Conservation (phyloP, 2,797 vertebrate species). For the Sebastiscus albofasciatus region DNA sequence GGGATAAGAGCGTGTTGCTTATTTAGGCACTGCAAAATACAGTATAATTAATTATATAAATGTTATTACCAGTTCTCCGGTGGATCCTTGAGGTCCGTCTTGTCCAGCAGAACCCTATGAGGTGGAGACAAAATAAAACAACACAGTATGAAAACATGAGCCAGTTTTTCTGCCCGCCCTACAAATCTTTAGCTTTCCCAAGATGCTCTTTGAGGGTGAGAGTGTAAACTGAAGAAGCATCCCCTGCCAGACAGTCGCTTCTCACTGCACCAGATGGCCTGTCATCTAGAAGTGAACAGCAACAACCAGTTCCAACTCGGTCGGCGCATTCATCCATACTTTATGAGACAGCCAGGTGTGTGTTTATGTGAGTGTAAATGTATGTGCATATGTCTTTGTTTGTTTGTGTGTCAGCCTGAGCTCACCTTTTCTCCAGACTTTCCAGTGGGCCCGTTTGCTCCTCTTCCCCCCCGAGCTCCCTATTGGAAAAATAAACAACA, state of each 20-base stretch:
- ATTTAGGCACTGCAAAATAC: background rate
- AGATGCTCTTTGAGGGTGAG: constrained; percentile 55
- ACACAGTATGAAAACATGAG: constrained; percentile 24
- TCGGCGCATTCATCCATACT: constrained; percentile 53
- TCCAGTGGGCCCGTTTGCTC: constrained; percentile 88
- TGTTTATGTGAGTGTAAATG: constrained; percentile 43
- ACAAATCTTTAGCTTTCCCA: constrained; percentile 52
- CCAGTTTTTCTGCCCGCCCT: constrained; percentile 23
- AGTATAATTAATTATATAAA: background rate
- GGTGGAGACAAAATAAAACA: constrained; percentile 16
- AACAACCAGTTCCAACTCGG: constrained; percentile 48
- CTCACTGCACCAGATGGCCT: constrained; percentile 61
- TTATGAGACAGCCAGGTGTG: constrained; percentile 64
- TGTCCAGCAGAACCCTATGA: constrained; percentile 89
- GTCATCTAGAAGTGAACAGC: constrained; percentile 54
- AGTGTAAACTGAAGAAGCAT: constrained; percentile 46
- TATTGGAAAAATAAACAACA: constrained; percentile 71
- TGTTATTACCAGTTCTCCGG: constrained; percentile 89
- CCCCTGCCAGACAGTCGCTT: constrained; percentile 47
- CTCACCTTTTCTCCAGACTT: constrained; percentile 91
- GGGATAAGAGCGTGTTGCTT: background rate
- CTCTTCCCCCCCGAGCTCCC: constrained; percentile 89
- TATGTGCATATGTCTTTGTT: constrained; percentile 39
- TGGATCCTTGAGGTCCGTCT: constrained; percentile 85
- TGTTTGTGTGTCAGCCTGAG: constrained; percentile 1